phyloP scores from a whole-genome alignment of 1,140 invertebrate genomes.

The Bombus superbus region DNA sequence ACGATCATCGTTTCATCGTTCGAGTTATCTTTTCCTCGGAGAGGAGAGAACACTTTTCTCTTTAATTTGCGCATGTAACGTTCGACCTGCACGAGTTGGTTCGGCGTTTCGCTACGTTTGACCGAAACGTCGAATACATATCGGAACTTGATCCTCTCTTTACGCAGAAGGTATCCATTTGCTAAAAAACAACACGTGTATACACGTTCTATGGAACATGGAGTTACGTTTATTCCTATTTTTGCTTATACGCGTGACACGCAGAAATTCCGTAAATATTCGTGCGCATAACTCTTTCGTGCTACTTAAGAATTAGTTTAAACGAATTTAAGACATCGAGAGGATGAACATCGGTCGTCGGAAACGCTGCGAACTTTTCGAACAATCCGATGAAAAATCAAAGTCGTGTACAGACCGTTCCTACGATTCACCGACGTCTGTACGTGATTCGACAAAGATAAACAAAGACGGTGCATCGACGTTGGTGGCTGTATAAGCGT shows the following conservation, averaged over 20 bases:
- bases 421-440: not conserved
- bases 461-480: no score
- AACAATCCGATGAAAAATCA: not conserved
- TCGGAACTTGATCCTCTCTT: not conserved
- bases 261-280: no score
- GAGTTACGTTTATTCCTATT: not conserved
- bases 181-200: not conserved
- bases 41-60: no score
- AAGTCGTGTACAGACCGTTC: not conserved
- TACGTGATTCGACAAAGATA: no score
- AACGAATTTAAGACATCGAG: not conserved
- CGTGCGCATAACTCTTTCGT: not conserved
- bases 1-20: not conserved
- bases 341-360: not conserved
- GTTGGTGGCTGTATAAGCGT: not conserved
- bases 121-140: not conserved
- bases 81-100: no score
- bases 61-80: no score
- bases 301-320: rapidly evolving
- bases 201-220: not conserved
- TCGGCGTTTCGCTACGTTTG: not conserved
- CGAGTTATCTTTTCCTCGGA: no score
- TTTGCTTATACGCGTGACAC: not conserved
- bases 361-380: not conserved
- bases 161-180: not conserved